Base-by-base conservation (phyloP, 2,797 vertebrate genomes). In the Sitta carolinensis region DNA sequence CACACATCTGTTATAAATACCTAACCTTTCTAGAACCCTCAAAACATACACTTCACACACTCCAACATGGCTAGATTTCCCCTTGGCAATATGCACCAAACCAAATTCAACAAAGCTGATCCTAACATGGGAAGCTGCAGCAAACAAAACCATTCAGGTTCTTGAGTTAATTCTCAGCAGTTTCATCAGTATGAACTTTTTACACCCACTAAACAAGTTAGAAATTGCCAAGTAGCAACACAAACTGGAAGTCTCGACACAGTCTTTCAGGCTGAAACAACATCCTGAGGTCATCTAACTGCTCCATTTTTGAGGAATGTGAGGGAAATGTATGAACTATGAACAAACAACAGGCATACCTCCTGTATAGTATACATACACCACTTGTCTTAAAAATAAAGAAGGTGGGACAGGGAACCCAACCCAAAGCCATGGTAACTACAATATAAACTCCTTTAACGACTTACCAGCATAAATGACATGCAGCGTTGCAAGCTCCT, bases 141-240 rank as follows among this genome's bases (percentile, higher is more conserved):
- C 72, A 87, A 89, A 73, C 34, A 84, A 73, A 95, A 87, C 36
- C 0, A 2, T 51, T 84, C 63, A 67, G 66, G 43, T 87, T 50
- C 55, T 57, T 74, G 32, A 82, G 34, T 59, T 80, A 68, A 84
- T 89, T 96, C 64, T 79, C 11, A 0, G 62, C 50, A 73, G 45
- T 74, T 93, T 84, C 79, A 88, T 70, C 83, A 88, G 52, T 63
- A 63, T 67, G 52, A 94, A 94, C 85, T 63, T 90, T 84, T 93
- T 93, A 96, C 93, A 95, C 92, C 94, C 94, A 94, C 95, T 88
- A 79, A 94, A 91, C 76, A 86, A 89, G 87, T 70, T 22, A 16
- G 38, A 81, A 64, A 59, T 20, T 93, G 92, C 89, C 95, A 95
- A 96, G 67, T 5, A 73, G 76, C 76, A 87, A 88, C 27, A 91